phyloP scores from a whole-genome alignment of 2,888 invertebrate species.

The Andrena trimmerana region DNA sequence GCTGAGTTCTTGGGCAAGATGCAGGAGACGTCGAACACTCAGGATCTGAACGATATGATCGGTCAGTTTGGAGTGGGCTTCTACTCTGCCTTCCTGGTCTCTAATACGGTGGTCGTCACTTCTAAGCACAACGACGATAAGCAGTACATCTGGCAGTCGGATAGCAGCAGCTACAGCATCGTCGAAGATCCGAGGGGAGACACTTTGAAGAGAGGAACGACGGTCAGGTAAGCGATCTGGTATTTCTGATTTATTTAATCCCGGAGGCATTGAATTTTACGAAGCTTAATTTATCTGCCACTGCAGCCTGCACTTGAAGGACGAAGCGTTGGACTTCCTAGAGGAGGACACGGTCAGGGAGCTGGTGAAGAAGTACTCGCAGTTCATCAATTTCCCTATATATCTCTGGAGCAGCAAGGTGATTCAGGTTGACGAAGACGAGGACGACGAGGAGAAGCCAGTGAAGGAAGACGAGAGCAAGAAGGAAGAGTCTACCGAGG shows the following conservation, averaged over 20 bases:
- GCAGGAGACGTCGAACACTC: constrained; percentile 88
- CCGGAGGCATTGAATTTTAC: constrained; percentile 9
- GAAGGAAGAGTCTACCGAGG: constrained; percentile 75
- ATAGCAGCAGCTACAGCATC: constrained; percentile 95
- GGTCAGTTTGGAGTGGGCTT: constrained; percentile 99
- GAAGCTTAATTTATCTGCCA: not conserved
- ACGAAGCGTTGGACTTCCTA: constrained; percentile 98
- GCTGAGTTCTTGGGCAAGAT: constrained; percentile 97
- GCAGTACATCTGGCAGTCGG: constrained; percentile 99
- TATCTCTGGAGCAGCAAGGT: constrained; percentile 94
- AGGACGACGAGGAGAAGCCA: constrained; percentile 88
- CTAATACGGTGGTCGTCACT: constrained; percentile 97
- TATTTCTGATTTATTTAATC: constrained; percentile 21
- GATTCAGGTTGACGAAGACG: constrained; percentile 86
- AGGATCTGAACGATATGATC: constrained; percentile 98
- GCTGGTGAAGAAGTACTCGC: constrained; percentile 98
- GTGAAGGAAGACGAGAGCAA: constrained; percentile 86
- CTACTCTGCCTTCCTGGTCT: constrained; percentile 98
- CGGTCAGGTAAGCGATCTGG: constrained; percentile 88
- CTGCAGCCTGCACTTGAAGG: constrained; percentile 94
- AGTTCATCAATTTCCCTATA: constrained; percentile 99
- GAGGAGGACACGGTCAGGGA: constrained; percentile 96
- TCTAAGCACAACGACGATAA: constrained; percentile 97
- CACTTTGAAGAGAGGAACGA: constrained; percentile 95
- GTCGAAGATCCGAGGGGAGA: constrained; percentile 97